A percentile compares a stretch with the other conserved stretches of the same genome.
Conservation (phyloP, 2,888 invertebrate species). For the Agrilus cyanescens region DNA sequence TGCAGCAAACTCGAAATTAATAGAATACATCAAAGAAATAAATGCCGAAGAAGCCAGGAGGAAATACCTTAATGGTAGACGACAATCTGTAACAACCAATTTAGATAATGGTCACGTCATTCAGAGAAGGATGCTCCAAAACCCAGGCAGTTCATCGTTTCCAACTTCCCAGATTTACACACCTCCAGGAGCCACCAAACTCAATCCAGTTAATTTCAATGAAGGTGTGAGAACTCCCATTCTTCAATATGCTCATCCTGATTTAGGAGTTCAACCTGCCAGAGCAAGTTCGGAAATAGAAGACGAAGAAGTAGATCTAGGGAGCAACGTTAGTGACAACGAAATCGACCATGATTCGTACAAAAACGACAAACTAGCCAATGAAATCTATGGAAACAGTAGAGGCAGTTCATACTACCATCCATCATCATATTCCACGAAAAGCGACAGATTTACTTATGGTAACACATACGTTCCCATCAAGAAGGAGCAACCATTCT, state of each 20-base stretch:
- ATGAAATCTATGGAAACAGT: constrained; percentile 21
- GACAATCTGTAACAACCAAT: constrained; percentile 34
- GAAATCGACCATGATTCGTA: constrained; percentile 19
- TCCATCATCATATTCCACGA: constrained; percentile 30
- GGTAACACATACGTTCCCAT: constrained; percentile 45
- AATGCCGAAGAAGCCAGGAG: constrained; percentile 51
- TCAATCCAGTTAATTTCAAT: constrained; percentile 48
- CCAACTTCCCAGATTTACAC: constrained; percentile 56
- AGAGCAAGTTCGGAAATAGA: constrained; percentile 40
- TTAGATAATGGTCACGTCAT: constrained; percentile 41
- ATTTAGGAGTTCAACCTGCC: constrained; percentile 65
- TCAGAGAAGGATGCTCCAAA: constrained; percentile 60
- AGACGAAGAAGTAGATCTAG: constrained; percentile 22
- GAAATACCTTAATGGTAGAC: constrained; percentile 45
- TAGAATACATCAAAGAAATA: constrained; percentile 55
- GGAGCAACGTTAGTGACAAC: constrained; percentile 23
- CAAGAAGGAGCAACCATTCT: constrained; percentile 53
- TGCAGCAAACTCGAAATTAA: constrained; percentile 44
- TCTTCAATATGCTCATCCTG: constrained; percentile 69
- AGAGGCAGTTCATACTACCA: constrained; percentile 20
- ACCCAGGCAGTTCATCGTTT: constrained; percentile 50
- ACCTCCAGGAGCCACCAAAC: constrained; percentile 45
- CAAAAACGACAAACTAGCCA: constrained; percentile 8
- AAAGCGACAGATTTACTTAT: constrained; percentile 42
- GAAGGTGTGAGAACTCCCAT: constrained; percentile 64